Evolutionary conservation across 2,113 vertebrate species (phyloP), one percentile per base, ranked within the genome.

Genomic region (Dascyllus trimaculatus): DNA sequence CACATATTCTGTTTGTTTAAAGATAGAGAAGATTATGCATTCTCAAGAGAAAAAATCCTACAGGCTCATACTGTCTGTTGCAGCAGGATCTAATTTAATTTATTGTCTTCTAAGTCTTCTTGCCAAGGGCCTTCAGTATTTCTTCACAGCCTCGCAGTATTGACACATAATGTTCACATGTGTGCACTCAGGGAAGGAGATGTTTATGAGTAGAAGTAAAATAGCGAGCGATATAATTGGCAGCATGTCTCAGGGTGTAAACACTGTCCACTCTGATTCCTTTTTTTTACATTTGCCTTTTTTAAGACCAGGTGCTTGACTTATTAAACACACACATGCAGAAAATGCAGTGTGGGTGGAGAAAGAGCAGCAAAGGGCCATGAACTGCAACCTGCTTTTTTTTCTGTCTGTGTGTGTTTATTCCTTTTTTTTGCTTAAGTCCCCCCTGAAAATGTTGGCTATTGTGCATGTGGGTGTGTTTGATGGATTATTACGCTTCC

Each of bases 91-190:
- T 72, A 1, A 32, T 58, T 46, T 15, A 9, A 48, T 71, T 51
- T 46, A 11, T 54, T 48, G 17, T 63, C 64, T 32, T 19, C 52
- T 2, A 1, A 32, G 22, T 54, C 11, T 65, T 43, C 9, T 21
- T 66, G 68, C 74, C 46, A 75, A 46, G 51, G 22, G 10, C 29
- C 13, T 48, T 13, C 4, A 32, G 29, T 51, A 21, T 71, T 45
- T 67, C 26, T 62, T 40, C 13, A 3, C 54, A 32, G 5, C 14
- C 51, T 75, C 19, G 32, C 38, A 3, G 9, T 40, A 9, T 43
- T 64, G n/a, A 68, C 61, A 65, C 78, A 72, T 58, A 40, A 32
- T 72, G 52, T 46, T 52, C 53, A 35, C 71, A 62, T 63, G 60
- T 78, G 58, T 25, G 58, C 9, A 24, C 22, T 46, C 24, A 60